Base-by-base conservation (phyloP, 2,888 invertebrate genomes). In the Polylopha cassiicola region DNA sequence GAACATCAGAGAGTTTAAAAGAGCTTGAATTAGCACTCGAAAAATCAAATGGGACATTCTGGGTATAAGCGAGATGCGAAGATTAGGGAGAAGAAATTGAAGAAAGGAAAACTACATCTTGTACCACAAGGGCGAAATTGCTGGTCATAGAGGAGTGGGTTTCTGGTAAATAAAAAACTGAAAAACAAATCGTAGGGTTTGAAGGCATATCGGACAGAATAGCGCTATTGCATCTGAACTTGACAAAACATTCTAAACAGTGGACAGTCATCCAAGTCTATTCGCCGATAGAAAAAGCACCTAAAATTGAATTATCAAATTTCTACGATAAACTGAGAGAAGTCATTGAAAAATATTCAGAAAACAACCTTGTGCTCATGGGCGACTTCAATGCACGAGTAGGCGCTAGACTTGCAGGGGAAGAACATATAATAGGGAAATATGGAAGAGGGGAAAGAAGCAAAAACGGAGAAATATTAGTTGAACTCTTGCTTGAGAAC, bases 1-100 rank as follows among this genome's bases (percentile, higher is more conserved):
- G 39, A 22, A 39, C 32, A 13, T 3, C 11, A 7, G 39, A 39
- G 11, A 28, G 22, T 3, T 8, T 39, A 32, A 10, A 21, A 4
- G 37, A 37, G 10, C 13, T 37, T 16, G 22, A 28, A 6, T 16
- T 11, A 16, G 28, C 28, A 5, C 16, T 37, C 6, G 23, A 29
- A 22, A n/a, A 29, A 29, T 28, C 9, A 22, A 16, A 7, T 37
- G 15, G 11, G 9, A 20, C 20, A 18, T 20, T 6, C 36, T 17
- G 11, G 20, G 10, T n/a, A 27, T 36, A 27, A 24, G 24, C 3
- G 24, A 24, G 13, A 4, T 24, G 5, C 24, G 24, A 8, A 13
- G 24, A 24, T 2, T 13, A 24, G 24, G n/a, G 7, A 4, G 24
- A 24, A 24, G n/a, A 24, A 24, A 24, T 24, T 13, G 13, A 13